Conservation (phyloP, 2,888 invertebrate species). For the Parthenolecanium corni region DNA sequence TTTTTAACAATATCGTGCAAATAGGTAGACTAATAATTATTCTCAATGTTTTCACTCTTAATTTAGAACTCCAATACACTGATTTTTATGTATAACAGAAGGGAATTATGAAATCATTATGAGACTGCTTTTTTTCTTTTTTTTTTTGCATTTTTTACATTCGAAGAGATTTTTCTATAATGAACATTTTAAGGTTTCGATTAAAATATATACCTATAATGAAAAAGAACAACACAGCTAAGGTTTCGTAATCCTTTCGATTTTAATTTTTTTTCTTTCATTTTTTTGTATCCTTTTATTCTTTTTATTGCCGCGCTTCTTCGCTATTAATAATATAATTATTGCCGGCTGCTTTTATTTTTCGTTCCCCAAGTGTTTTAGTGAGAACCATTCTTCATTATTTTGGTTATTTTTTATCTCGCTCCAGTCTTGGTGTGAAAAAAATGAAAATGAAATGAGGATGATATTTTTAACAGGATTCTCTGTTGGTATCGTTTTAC, state of each 20-base stretch:
- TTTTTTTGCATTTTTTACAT: too few relatives aligned
- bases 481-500: not conserved
- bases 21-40: too few relatives aligned
- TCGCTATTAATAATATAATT: conserved; percentile 11
- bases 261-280: conserved; percentile 9
- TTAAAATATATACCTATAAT: not conserved
- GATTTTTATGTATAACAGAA: too few relatives aligned
- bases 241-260: conserved; percentile 27
- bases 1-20: too few relatives aligned
- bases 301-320: too few relatives aligned
- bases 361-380: too few relatives aligned
- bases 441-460: not conserved
- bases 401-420: conserved; percentile 5
- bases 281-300: not conserved
- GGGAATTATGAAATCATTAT: too few relatives aligned
- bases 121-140: too few relatives aligned
- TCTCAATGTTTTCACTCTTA: too few relatives aligned
- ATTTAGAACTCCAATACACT: too few relatives aligned
- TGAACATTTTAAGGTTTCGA: conserved; percentile 15
- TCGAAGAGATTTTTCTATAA: too few relatives aligned
- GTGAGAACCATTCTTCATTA: not conserved
- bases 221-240: conserved; percentile 2
- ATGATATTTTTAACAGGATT: conserved; percentile 12
- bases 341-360: conserved; percentile 8
- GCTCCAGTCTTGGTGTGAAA: too few relatives aligned